These are phyloP conservation scores for Acanthosepion esculentum DNA, from an alignment of 2,888 invertebrate genomes.

Conservation along the genomic window DNA sequence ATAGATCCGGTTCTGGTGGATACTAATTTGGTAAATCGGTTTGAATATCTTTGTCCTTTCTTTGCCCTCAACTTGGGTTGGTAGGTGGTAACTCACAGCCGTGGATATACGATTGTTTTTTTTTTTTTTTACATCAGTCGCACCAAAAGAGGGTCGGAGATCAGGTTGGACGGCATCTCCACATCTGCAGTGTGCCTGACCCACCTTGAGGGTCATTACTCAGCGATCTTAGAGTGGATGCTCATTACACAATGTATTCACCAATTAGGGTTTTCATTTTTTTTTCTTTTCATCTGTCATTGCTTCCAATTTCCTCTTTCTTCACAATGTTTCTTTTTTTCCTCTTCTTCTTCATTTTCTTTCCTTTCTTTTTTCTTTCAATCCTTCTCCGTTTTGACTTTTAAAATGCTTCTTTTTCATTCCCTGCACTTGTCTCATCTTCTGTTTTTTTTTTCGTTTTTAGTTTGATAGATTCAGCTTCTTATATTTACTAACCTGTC, in stretches of 20 bases:
- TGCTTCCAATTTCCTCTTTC: not conserved
- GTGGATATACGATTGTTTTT: not conserved
- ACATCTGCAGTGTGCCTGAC: not conserved
- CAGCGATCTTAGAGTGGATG: not conserved
- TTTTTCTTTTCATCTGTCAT: not conserved
- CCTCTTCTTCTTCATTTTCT: not conserved
- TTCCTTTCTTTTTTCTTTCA: not conserved
- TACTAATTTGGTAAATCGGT: not conserved
- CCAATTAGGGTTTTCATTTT: not conserved
- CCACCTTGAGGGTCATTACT: conserved; percentile 20
- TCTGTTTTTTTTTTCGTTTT: too few species aligned
- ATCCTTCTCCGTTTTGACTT: too few species aligned
- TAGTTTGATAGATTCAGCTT: too few species aligned
- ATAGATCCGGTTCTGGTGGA: not conserved
- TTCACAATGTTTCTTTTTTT: not conserved
- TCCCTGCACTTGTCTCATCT: too few species aligned
- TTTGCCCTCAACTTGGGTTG: not conserved
- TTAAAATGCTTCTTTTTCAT: too few species aligned
- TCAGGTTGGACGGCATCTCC: not conserved
- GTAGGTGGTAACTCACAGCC: not conserved
- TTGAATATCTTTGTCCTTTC: not conserved
- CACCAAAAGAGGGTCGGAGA: not conserved
- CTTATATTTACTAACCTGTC: too few species aligned
- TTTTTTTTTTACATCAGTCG: not conserved
- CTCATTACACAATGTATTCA: not conserved